Percentiles rank a stretch among this genome's conserved stretches.
phyloP scores from a whole-genome alignment of 2,797 vertebrate species.

The Cyclura pinguis region DNA sequence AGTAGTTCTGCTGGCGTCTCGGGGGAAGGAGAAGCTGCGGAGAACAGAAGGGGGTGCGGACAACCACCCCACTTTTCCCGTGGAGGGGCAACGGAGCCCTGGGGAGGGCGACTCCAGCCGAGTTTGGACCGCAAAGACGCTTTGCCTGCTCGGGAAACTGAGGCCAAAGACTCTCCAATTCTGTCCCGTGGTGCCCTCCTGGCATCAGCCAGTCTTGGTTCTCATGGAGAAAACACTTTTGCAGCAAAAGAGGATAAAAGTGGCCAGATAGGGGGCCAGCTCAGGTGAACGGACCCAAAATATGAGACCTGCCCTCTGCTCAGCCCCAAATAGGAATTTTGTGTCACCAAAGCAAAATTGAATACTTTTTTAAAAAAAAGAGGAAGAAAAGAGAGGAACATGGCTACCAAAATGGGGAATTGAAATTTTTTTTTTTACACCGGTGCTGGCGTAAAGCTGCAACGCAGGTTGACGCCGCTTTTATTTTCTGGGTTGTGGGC shows the following conservation, averaged over 20 bases:
- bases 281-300: neutral
- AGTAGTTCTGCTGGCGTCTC: conserved; percentile 28
- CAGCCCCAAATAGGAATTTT: neutral
- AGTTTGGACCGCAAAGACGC: neutral
- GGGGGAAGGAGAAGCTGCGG: neutral
- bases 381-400: too few species aligned
- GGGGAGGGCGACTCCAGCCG: too few species aligned
- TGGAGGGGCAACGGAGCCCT: neutral
- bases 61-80: neutral
- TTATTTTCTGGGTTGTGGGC: neutral
- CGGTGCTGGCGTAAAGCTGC: neutral
- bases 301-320: neutral
- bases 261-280: neutral
- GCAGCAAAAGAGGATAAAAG: neutral
- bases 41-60: neutral
- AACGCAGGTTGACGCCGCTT: fast-evolving
- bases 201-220: neutral
- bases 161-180: too few species aligned
- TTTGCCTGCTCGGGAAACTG: neutral
- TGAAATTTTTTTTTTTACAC: neutral
- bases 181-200: too few species aligned
- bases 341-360: neutral
- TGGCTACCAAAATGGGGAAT: too few species aligned
- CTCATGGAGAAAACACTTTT: neutral
- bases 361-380: too few species aligned